Evolutionary conservation across 64 coral and sea anemone species (phyloP).

Genomic region (Platygyra sinensis): DNA sequence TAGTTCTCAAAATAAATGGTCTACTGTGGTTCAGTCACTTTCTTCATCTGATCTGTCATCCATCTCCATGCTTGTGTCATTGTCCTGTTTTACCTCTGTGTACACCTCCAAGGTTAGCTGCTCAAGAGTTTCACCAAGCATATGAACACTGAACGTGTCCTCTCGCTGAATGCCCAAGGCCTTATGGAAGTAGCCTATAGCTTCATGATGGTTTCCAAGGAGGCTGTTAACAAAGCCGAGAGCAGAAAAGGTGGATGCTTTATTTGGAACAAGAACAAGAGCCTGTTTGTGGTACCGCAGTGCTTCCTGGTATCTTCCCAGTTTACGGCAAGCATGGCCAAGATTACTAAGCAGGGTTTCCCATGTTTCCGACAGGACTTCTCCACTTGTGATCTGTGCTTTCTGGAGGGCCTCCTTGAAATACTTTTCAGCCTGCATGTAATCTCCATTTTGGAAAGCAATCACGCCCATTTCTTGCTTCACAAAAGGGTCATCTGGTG

Average conservation of each 20-base stretch:
- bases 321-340: conserved; percentile 90
- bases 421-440: conserved; percentile 78
- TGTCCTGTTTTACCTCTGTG: conserved; percentile 31
- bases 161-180: conserved; percentile 88
- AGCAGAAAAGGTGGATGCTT: conserved; percentile 87
- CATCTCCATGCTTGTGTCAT: conserved; percentile 87
- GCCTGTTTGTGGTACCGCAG: conserved; percentile 86
- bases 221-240: conserved; percentile 97
- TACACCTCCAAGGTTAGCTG: conserved; percentile 75
- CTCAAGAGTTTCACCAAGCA: conserved; percentile 87
- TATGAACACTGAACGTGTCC: conserved; percentile 93
- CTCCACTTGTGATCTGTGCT: conserved; percentile 78
- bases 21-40: conserved; percentile 13
- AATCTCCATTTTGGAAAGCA: conserved; percentile 90
- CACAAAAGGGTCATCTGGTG: conserved; percentile 92
- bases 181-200: conserved; percentile 95
- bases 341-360: conserved; percentile 93
- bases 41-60: conserved; percentile 83
- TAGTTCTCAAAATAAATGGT: too few relatives aligned
- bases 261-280: conserved; percentile 87
- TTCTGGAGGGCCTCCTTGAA: conserved; percentile 91
- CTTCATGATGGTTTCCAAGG: conserved; percentile 91
- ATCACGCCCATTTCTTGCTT: conserved; percentile 98
- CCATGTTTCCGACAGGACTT: conserved; percentile 89
- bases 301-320: conserved; percentile 91